Evolutionary conservation across 2,113 vertebrate genomes (phyloP).

Genomic region (Dendropsophus ebraccatus): DNA sequence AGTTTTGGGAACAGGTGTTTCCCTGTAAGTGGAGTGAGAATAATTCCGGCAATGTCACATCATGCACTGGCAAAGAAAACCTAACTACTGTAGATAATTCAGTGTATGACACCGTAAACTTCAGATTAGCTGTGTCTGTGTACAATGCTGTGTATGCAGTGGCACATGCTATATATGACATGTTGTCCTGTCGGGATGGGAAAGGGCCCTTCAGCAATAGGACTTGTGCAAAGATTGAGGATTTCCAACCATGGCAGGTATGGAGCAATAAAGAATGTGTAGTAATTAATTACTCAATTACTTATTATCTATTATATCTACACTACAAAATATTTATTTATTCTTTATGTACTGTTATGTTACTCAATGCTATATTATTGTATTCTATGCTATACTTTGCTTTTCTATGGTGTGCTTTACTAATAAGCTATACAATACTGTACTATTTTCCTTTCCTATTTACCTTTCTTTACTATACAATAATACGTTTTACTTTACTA

Average conservation of each 20-base stretch:
- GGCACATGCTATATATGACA: conserved; percentile 65
- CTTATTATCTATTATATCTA: too few species aligned
- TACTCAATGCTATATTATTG: not conserved
- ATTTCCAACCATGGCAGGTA: conserved; percentile 69
- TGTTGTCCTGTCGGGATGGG: conserved; percentile 62
- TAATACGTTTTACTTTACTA: too few species aligned
- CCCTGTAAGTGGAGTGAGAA: conserved; percentile 17
- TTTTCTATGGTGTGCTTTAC: too few species aligned
- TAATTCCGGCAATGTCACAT: not conserved
- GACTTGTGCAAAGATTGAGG: conserved; percentile 60
- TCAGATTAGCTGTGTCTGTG: conserved; percentile 66
- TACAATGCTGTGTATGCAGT: conserved; percentile 69
- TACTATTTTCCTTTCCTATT: too few species aligned
- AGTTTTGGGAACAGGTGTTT: conserved; percentile 48
- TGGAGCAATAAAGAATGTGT: not conserved
- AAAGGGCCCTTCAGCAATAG: conserved; percentile 32
- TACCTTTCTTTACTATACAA: too few species aligned
- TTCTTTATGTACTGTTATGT: not conserved
- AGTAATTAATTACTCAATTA: not conserved
- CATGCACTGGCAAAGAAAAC: conserved; percentile 66
- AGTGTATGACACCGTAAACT: conserved; percentile 66
- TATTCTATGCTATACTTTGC: not conserved
- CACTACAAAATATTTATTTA: not conserved
- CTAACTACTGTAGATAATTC: conserved; percentile 61
- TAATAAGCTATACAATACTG: too few species aligned